Conservation (phyloP, 2,888 invertebrate species). For the Aricia artaxerxes region DNA sequence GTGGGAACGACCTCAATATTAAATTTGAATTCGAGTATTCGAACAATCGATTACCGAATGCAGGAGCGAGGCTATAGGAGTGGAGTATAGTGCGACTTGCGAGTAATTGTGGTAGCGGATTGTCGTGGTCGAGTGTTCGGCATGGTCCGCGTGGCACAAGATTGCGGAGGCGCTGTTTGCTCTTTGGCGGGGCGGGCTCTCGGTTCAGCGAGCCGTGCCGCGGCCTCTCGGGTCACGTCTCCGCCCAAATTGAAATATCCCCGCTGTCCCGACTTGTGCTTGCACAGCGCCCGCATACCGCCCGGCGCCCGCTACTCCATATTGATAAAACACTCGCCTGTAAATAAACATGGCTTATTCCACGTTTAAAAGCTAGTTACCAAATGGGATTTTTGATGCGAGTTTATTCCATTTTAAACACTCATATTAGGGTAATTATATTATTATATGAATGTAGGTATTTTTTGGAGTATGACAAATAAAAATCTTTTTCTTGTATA, state of each 20-base stretch:
- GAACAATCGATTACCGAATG: constrained; percentile 41
- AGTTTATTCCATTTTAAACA: neutral
- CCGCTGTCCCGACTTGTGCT: constrained; percentile 59
- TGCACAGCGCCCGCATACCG: constrained; percentile 47
- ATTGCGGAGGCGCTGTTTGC: constrained; percentile 79
- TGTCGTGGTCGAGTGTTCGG: constrained; percentile 71
- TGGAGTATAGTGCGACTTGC: constrained; percentile 56
- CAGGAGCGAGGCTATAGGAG: constrained; percentile 31
- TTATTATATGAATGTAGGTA: too few species aligned
- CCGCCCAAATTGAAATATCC: constrained; percentile 79
- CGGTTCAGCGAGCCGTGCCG: constrained; percentile 78
- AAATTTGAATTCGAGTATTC: constrained; percentile 38
- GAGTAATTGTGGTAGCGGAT: constrained; percentile 71
- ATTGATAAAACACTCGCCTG: constrained; percentile 45
- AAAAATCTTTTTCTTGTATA: too few species aligned
- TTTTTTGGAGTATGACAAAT: too few species aligned
- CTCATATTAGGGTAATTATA: neutral
- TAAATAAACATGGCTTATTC: neutral
- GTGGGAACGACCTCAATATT: constrained; percentile 39
- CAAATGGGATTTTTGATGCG: neutral
- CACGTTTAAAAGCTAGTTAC: neutral
- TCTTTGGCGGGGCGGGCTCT: constrained; percentile 76
- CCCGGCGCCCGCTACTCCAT: constrained; percentile 47
- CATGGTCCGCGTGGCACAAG: constrained; percentile 78
- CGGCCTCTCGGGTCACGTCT: constrained; percentile 77